Evolutionary conservation across 2,797 vertebrate genomes (phyloP).

Genomic region (Onychomys arenicola): DNA sequence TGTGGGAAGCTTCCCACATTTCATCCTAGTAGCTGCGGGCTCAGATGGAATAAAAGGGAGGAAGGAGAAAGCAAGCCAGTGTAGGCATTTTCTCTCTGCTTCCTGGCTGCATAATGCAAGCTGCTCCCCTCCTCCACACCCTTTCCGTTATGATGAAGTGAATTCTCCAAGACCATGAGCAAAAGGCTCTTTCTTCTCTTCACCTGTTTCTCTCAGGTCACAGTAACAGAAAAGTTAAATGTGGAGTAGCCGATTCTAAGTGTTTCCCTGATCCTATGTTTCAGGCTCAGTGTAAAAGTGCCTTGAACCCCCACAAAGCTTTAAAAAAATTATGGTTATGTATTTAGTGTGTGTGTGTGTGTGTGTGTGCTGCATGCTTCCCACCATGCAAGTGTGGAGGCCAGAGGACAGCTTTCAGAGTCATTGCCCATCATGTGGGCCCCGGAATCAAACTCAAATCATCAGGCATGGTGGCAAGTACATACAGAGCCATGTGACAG

Average conservation of each 20-base stretch:
- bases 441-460: background rate
- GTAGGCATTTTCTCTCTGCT: background rate
- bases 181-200: background rate
- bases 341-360: background rate
- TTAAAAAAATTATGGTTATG: background rate
- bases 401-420: background rate
- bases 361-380: background rate
- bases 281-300: background rate
- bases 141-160: background rate
- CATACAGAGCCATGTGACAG: background rate
- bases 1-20: background rate
- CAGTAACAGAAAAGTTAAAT: background rate
- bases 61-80: background rate
- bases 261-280: background rate
- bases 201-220: background rate
- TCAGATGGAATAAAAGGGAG: background rate
- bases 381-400: background rate
- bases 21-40: background rate
- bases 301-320: background rate
- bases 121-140: background rate
- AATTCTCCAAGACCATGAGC: background rate
- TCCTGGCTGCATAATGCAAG: too few relatives aligned
- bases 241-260: background rate
- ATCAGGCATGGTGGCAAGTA: background rate
- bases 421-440: background rate